These are phyloP conservation scores for Drosophila arizonae DNA, from an alignment of 1,140 invertebrate species.

Conservation along the genomic window DNA sequence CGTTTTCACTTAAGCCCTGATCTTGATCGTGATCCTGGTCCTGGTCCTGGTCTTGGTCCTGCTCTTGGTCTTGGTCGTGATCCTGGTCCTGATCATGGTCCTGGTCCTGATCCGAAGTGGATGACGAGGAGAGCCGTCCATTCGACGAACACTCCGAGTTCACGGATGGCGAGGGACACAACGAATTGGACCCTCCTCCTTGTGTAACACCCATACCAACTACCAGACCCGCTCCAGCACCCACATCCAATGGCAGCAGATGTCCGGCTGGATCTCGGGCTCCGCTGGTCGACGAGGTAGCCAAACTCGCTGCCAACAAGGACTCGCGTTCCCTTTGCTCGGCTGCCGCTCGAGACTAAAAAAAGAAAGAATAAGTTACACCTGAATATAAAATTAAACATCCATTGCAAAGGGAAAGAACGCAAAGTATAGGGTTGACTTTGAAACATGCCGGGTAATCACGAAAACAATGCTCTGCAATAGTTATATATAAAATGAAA, in stretches of 20 bases:
- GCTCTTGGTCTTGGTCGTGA: slow-evolving; percentile 78
- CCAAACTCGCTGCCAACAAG: slow-evolving; percentile 88
- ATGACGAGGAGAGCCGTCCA: slow-evolving; percentile 89
- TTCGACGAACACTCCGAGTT: slow-evolving; percentile 92
- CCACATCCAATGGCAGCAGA: slow-evolving; percentile 80
- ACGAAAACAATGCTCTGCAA: no score
- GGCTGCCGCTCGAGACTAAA: slow-evolving; percentile 90
- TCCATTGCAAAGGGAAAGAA: no score
- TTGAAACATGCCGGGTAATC: not conserved
- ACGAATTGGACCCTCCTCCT: slow-evolving; percentile 83
- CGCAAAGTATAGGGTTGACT: no score
- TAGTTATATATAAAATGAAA: no score
- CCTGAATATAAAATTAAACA: no score
- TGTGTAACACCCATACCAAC: not conserved
- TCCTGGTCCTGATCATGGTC: slow-evolving; percentile 84
- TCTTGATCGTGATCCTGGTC: slow-evolving; percentile 51
- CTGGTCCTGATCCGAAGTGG: slow-evolving; percentile 87
- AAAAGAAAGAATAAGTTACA: not conserved
- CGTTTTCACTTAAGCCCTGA: slow-evolving; percentile 83
- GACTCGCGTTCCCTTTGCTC: slow-evolving; percentile 92
- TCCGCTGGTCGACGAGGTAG: slow-evolving; percentile 85
- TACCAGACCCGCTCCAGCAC: no score
- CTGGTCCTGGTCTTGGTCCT: slow-evolving; percentile 15
- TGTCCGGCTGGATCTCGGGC: slow-evolving; percentile 58
- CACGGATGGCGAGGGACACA: slow-evolving; percentile 90